Base-by-base conservation (phyloP, 2,113 vertebrate species). In the Mastomys natalensis region DNA sequence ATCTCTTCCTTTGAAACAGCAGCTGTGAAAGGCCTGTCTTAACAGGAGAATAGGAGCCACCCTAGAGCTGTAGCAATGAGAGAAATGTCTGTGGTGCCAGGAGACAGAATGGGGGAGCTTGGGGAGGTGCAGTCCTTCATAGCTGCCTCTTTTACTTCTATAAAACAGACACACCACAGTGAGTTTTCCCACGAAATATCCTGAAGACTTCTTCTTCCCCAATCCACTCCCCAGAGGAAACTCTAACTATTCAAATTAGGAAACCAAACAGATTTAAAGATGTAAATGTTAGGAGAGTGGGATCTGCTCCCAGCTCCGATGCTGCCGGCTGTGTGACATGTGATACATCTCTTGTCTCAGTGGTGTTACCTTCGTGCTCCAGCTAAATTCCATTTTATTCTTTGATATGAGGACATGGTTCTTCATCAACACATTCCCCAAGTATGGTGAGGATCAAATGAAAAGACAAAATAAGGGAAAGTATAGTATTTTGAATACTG, bases 1-100 rank as follows among this genome's bases (percentile, higher is more conserved):
- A 74, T 93, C 58, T 95, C 90, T 88, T 87, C 87, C 58, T 96
- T 93, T 93, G 92, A 97, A 97, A 93, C 21, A 34, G 16, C 76
- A 72, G 48, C 51, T 40, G 16, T 7, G n/a, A 76, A 87, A 48
- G 34, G 29, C 64, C 31, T 68, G 62, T 48, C 82, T 53, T 80
- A 72, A 70, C 34, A 87, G 91, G 73, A 89, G 40, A 24, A 58
- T 2, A 10, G 45, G 53, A 7, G 29, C 70, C 40, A 10, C 29
- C 40, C 74, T 74, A 9, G 74, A 51, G 5, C 37, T 84, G 31
- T 68, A 66, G 34, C 3, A 62, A 78, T n/a, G 12, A 51, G 86
- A 91, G 34, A 68, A 26, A 22, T 1, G 37, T 77, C 87, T 8
- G 16, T 43, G 62, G 68, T 51, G 53, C 88, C 51, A 1, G 62